Conservation (phyloP, 2,888 invertebrate genomes). For the Calephelis perditalis region DNA sequence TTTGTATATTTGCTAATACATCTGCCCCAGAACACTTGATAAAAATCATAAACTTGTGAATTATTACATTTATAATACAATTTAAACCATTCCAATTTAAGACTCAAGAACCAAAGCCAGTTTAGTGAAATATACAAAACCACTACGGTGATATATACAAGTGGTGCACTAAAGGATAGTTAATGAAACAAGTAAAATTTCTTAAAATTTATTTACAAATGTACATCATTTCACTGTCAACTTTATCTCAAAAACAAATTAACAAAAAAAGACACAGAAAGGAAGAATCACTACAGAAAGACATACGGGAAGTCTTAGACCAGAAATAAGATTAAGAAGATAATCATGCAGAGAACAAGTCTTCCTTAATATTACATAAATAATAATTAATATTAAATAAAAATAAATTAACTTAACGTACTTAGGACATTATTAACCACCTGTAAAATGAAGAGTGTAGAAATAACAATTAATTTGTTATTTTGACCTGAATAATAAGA, state of each 20-base stretch:
- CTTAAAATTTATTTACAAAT: constrained; percentile 60
- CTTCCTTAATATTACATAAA: constrained; percentile 4
- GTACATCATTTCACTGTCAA: constrained; percentile 53
- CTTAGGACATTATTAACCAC: background rate
- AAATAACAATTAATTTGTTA: constrained; percentile 1
- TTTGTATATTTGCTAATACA: too few relatives aligned
- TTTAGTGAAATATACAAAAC: constrained; percentile 14
- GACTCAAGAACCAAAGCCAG: background rate
- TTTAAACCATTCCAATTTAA: too few relatives aligned
- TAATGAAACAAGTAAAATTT: constrained; percentile 62
- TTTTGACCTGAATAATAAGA: constrained; percentile 1
- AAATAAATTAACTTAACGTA: constrained; percentile 9
- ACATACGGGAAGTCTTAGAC: background rate
- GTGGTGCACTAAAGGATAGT: constrained; percentile 32
- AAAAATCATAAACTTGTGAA: too few relatives aligned
- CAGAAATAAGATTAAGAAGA: background rate
- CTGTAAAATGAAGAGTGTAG: background rate
- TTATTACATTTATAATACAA: too few relatives aligned
- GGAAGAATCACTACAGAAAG: background rate
- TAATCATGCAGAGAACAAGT: background rate
- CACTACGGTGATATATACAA: constrained; percentile 31
- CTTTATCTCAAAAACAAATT: constrained; percentile 24
- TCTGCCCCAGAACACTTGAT: too few relatives aligned
- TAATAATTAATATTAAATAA: background rate
- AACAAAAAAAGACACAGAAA: constrained; percentile 17